Conservation (phyloP, 2,113 vertebrate species). For the Empidonax traillii region DNA sequence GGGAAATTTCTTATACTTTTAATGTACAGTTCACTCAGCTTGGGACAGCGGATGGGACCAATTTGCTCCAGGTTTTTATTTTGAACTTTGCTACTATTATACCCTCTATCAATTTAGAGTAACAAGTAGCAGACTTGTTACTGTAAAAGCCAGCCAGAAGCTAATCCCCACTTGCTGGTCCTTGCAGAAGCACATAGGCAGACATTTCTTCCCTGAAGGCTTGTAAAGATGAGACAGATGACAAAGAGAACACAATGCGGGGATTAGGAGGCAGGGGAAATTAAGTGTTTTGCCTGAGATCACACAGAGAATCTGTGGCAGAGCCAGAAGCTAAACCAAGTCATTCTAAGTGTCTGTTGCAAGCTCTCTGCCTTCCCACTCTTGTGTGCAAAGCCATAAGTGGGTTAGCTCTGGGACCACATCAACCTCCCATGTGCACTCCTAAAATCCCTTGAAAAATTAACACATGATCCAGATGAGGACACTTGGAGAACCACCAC, state of each 20-base stretch:
- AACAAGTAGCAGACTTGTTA: not conserved
- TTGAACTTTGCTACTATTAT: not conserved
- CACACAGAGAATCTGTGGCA: not conserved
- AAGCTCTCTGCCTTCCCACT: not conserved
- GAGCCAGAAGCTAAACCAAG: not conserved
- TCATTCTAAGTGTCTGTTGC: not conserved
- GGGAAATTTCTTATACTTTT: not conserved
- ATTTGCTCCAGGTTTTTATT: not conserved
- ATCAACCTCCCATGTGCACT: not conserved
- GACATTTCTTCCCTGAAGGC: not conserved
- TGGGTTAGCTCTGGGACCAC: not conserved
- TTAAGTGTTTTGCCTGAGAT: not conserved
- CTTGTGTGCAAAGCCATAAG: not conserved
- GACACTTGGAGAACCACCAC: not conserved
- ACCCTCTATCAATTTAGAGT: not conserved
- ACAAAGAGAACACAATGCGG: not conserved
- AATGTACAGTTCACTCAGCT: not conserved
- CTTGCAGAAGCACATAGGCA: not conserved
- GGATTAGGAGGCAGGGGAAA: not conserved
- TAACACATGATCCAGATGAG: not conserved
- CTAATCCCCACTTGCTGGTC: not conserved
- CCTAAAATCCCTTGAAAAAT: constrained; percentile 18
- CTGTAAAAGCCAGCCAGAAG: not conserved
- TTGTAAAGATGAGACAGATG: not conserved
- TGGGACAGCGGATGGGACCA: not conserved